Base-by-base conservation (phyloP, 1,140 invertebrate species). In the Marisa cornuarietis region DNA sequence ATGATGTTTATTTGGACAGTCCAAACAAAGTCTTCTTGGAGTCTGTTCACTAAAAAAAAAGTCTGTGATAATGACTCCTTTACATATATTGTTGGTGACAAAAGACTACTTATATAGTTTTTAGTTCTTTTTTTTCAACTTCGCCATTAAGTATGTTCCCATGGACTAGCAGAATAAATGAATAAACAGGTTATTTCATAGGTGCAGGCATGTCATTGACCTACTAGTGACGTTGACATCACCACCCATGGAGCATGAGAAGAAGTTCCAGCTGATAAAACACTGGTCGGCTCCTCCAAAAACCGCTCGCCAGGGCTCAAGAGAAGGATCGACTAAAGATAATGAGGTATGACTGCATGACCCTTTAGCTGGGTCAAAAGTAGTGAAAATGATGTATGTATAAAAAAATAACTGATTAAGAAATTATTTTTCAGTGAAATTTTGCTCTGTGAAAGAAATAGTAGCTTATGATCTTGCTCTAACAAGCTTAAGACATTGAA, bases 161-260 rank as follows among this genome's bases (percentile, higher is more conserved):
- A 22, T 68, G 31, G n/a, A 22, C 11, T 26, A 1, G n/a, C 11
- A 68, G 54, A 61, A 75, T 24, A 58, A 18, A 52, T 54, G 71
- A 69, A 9, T 72, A 74, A 22, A 65, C 54, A 22, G 71, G 26
- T 24, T 71, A 65, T 63, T 69, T 76, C 54, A 11, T 66, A 86
- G 85, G 42, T 87, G 88, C 4, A 85, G 83, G 42, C 75, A 82
- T 66, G 81, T 88, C 0, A 76, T 85, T 52, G 87, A 87, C 62
- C 84, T 90, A n/a, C 68, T 90, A 26, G 85, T 82, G 76, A 84
- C 86, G 5, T 61, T 90, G 49, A 89, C 87, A 11, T 87, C 85
- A 82, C 80, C 69, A 16, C 88, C 88, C 16, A 87, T 88, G n/a
- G 71, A 88, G 42, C 90, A 88, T 22, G 82, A 87, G 65, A 87